A percentile compares a stretch with the other conserved stretches of the same genome.
Conservation (phyloP, 2,113 vertebrate genomes). For the Delphinapterus leucas region DNA sequence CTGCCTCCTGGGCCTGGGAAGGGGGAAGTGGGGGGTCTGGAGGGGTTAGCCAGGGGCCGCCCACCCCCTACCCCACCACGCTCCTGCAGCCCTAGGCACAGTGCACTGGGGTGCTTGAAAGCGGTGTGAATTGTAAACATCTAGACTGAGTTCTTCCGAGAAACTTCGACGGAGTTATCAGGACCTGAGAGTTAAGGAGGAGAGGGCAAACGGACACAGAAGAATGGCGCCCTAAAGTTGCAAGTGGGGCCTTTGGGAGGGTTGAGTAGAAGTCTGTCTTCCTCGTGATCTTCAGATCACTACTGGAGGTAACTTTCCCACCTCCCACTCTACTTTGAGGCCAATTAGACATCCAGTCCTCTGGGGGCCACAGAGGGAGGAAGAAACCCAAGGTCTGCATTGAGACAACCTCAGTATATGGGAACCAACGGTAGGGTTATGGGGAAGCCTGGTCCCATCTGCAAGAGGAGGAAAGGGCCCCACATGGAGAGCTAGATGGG, state of each 20-base stretch:
- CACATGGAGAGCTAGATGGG: neutral
- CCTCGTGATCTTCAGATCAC: neutral
- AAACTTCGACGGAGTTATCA: neutral
- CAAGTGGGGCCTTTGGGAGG: neutral
- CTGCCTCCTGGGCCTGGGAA: slow-evolving; percentile 42
- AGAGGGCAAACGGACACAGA: neutral
- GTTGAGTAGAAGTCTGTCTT: neutral
- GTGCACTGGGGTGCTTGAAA: neutral
- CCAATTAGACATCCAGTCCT: neutral
- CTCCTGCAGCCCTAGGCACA: neutral
- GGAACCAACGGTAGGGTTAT: neutral
- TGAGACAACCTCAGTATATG: neutral
- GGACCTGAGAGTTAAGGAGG: neutral
- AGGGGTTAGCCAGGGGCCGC: neutral
- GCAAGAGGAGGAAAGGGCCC: neutral
- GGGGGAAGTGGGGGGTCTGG: fast-evolving
- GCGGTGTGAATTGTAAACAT: neutral
- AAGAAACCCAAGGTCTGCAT: neutral
- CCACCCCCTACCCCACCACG: fast-evolving
- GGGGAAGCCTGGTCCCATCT: neutral
- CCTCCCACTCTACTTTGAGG: neutral
- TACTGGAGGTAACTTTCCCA: too few relatives aligned
- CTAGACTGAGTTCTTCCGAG: neutral
- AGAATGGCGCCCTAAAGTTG: neutral
- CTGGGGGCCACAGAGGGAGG: neutral